phyloP scores from a whole-genome alignment of 2,888 invertebrate genomes.

The Caenorhabditis panamensis region DNA sequence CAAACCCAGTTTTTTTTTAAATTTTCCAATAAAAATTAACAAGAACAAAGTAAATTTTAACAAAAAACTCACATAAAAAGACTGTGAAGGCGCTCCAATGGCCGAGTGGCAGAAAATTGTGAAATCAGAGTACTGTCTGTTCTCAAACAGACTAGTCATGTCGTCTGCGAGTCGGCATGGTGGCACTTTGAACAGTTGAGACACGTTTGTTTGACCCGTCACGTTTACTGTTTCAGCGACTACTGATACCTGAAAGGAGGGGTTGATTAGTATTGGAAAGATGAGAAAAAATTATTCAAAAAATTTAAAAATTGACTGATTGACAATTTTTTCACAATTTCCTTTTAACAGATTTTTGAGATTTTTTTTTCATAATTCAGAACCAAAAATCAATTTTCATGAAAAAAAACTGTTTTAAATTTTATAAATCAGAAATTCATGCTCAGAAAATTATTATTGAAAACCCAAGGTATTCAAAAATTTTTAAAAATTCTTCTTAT shows the following conservation, averaged over 20 bases:
- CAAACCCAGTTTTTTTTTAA: too few species aligned
- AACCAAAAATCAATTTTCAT: too few species aligned
- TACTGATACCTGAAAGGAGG: constrained; percentile 86
- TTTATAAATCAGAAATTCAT: too few species aligned
- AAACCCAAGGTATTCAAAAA: background rate
- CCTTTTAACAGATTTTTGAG: too few species aligned
- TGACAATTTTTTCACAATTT: too few species aligned
- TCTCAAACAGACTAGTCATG: constrained; percentile 94
- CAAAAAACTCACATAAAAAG: constrained; percentile 56
- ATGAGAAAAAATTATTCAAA: background rate
- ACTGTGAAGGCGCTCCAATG: constrained; percentile 31
- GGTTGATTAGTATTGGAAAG: background rate
- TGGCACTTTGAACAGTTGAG: constrained; percentile 83
- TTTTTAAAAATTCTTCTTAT: background rate
- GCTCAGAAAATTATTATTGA: background rate
- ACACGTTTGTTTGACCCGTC: constrained; percentile 89
- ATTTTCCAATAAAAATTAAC: too few species aligned
- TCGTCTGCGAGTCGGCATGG: constrained; percentile 89
- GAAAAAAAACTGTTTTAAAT: too few species aligned
- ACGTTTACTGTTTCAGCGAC: constrained; percentile 99
- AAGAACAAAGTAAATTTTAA: too few species aligned
- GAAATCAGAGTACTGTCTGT: constrained; percentile 97
- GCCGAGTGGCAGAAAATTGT: constrained; percentile 88
- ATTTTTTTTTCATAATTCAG: too few species aligned
- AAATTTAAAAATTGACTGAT: too few species aligned